phyloP scores from a whole-genome alignment of 2,888 invertebrate genomes.

The Calameuta pallipes region DNA sequence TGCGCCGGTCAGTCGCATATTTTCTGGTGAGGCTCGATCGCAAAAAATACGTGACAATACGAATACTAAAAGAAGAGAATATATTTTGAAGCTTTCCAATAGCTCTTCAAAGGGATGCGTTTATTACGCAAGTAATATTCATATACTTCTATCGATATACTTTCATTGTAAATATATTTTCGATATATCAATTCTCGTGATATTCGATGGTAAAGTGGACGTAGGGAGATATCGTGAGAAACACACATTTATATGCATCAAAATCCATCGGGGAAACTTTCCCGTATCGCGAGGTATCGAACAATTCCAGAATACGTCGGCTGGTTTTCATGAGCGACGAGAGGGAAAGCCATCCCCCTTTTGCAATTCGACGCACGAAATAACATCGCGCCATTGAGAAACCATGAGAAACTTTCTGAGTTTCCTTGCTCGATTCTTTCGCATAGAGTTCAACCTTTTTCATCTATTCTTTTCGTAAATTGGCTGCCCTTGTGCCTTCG shows the following conservation, averaged over 20 bases:
- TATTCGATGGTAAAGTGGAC: neutral
- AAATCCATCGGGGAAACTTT: neutral
- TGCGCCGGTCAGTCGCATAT: no score
- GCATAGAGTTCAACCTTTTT: neutral
- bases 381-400: neutral
- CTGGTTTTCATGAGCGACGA: neutral
- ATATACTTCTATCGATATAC: neutral
- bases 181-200: neutral
- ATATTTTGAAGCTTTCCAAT: neutral
- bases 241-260: conserved; percentile 4
- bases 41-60: no score
- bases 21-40: no score
- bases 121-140: neutral
- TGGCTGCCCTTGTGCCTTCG: neutral
- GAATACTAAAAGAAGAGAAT: neutral
- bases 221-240: neutral
- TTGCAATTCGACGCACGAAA: neutral
- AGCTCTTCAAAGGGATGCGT: neutral
- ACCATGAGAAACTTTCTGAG: neutral
- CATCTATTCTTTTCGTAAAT: neutral
- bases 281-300: neutral
- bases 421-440: neutral
- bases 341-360: neutral
- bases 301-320: neutral
- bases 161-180: neutral